A percentile compares a stretch with the other conserved stretches of the same genome.
These are phyloP conservation scores for Notarius lentiginosus DNA, from an alignment of 2,113 vertebrate species.

Conservation along the genomic window DNA sequence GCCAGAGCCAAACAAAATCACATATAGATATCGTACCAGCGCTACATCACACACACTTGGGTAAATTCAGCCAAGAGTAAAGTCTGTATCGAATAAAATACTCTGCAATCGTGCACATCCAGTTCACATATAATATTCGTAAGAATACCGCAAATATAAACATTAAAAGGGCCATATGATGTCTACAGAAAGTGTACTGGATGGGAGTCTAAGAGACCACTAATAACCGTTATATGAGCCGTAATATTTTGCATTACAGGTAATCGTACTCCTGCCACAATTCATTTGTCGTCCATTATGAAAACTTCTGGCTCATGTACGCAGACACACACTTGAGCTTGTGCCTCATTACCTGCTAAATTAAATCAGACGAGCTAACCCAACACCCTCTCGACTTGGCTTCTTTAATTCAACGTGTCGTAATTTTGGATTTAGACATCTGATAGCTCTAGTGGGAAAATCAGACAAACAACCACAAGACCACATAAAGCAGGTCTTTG, in stretches of 20 bases:
- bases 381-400: neutral
- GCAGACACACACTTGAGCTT: neutral
- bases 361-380: neutral
- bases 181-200: neutral
- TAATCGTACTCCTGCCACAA: conserved; percentile 1
- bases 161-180: neutral
- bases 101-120: neutral
- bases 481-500: neutral
- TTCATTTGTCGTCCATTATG: neutral
- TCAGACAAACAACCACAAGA: neutral
- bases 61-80: neutral
- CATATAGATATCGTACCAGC: neutral
- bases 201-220: neutral
- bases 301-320: neutral
- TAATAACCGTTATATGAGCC: neutral
- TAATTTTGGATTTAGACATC: neutral
- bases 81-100: neutral
- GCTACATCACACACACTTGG: neutral
- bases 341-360: neutral
- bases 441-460: neutral
- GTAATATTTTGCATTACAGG: neutral
- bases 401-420: neutral
- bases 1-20: neutral
- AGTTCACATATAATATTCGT: neutral
- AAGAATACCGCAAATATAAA: neutral